Evolutionary conservation across 2,888 invertebrate species (phyloP), one percentile per base, ranked within the genome.

Genomic region (Elgonia sp.): DNA sequence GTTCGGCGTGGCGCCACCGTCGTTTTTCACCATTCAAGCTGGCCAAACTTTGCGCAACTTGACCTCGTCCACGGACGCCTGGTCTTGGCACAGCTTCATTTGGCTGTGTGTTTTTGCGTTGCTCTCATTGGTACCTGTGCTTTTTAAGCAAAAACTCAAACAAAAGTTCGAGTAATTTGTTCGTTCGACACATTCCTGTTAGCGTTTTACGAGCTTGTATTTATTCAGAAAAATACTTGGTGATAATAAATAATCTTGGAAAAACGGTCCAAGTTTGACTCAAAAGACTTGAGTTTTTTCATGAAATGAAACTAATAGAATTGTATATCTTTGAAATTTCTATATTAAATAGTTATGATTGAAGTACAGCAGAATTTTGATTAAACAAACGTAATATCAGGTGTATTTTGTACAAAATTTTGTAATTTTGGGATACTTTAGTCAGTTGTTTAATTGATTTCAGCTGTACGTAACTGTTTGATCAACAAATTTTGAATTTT

Each of bases 1-100:
- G 99, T 96, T 99, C 89, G 98, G 99, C 89, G 99, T 99, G 14
- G 99, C 98, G 0, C 99, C 99, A 65, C 99, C 99, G 6, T 99
- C 99, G 0, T 98, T 99, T 94, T 97, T 99, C 39, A 99, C 99
- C 14, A 99, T 99, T 91, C 99, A 99, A 95, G 98, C 99, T 14
- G 99, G 99, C 16, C 98, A 98, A 94, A 99, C 99, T 0, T 95
- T 99, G 65, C 98, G 99, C 93, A 97, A 98, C 90, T 96, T 99
- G 95, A 98, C 98, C 0, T 98, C 98, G 5, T 97, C 97, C 0
- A 97, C 97, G 91, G 97, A 98, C 91, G 97, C 98, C 0, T 97
- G 98, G 95, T 98, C 98, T 0, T 97, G 97, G 97, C 97, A 96
- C 14, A 98, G 99, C n/a, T 95, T 99, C 76, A 95, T 96, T 16